These are phyloP conservation scores for Amyelois transitella DNA, from an alignment of 1,140 invertebrate genomes.

Conservation along the genomic window DNA sequence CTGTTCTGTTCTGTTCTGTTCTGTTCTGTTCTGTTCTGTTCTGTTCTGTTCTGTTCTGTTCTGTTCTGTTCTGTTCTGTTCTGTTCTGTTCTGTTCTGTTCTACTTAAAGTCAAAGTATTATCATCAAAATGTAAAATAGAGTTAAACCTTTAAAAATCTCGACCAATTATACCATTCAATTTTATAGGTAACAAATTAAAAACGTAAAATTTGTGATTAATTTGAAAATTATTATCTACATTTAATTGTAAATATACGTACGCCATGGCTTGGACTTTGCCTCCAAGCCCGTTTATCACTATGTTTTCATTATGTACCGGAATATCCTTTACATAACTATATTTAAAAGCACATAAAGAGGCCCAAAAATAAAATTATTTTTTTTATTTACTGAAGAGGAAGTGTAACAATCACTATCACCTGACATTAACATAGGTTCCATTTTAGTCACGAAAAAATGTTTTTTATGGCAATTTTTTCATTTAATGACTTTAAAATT, in stretches of 20 bases:
- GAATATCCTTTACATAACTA: not conserved
- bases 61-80: too few relatives aligned
- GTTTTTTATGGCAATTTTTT: conserved; percentile 5
- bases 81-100: too few relatives aligned
- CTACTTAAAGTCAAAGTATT: not conserved
- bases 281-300: not conserved
- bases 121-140: not conserved
- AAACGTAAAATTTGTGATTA: conserved; percentile 1
- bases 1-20: too few relatives aligned
- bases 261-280: not conserved
- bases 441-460: not conserved
- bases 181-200: not conserved
- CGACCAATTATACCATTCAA: not conserved
- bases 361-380: too few relatives aligned
- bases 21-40: too few relatives aligned
- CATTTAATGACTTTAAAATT: conserved; percentile 9
- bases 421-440: not conserved
- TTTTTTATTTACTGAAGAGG: too few relatives aligned
- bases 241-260: not conserved
- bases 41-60: too few relatives aligned
- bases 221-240: not conserved
- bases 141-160: not conserved
- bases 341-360: not conserved
- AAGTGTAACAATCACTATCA: too few relatives aligned
- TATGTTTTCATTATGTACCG: not conserved